phyloP scores from a whole-genome alignment of 2,113 vertebrate genomes.

The Ammodytes dubius region DNA sequence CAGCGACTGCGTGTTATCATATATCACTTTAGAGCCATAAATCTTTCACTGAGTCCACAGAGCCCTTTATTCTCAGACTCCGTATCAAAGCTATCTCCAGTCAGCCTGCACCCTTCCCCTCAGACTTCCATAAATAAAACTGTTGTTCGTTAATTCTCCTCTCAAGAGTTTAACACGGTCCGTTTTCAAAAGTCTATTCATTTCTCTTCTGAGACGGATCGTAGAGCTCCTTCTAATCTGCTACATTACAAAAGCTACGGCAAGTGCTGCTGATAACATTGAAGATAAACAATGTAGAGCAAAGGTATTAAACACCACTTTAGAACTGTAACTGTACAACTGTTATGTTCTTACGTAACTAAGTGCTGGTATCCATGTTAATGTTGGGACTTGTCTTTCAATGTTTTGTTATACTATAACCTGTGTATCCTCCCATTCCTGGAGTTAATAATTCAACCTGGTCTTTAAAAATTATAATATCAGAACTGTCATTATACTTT shows the following conservation, averaged over 20 bases:
- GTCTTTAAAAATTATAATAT: neutral
- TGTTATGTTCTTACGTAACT: neutral
- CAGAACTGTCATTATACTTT: neutral
- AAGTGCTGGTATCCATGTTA: neutral
- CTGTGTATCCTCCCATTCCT: neutral
- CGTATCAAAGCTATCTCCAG: conserved; percentile 48
- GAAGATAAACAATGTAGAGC: neutral
- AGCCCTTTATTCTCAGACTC: conserved; percentile 55
- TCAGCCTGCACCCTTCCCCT: conserved; percentile 52
- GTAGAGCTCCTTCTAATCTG: neutral
- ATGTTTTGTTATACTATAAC: neutral
- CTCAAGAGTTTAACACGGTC: neutral
- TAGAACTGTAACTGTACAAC: neutral
- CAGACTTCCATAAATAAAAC: conserved; percentile 47
- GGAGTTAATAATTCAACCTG: neutral
- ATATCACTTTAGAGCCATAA: conserved; percentile 44
- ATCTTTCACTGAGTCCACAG: conserved; percentile 38
- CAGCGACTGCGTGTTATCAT: neutral
- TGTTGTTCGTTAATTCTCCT: conserved; percentile 29
- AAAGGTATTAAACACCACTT: neutral
- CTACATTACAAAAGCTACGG: neutral
- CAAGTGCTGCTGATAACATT: neutral
- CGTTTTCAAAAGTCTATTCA: neutral
- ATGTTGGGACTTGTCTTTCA: neutral
- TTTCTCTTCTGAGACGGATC: neutral